Base-by-base conservation (phyloP, 2,113 vertebrate species). In the Actinemys pallida region DNA sequence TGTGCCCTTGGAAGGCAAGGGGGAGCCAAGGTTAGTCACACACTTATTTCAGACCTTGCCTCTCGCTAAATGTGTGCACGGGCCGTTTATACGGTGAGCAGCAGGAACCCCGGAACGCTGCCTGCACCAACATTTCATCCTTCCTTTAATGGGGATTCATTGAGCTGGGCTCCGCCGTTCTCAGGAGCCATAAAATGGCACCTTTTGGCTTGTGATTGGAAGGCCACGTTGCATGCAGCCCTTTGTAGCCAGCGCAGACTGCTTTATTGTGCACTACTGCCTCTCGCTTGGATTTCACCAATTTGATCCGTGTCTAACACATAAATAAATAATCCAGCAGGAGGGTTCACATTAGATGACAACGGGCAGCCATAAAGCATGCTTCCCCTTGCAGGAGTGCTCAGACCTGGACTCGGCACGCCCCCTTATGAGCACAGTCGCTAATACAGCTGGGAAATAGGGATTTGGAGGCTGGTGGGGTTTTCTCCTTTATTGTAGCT, bases 261-360 rank as follows among this genome's bases (percentile, higher is more conserved):
- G 94, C 94, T 97, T 97, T 97, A 95, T 96, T 97, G 97, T 93
- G 95, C 95, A 95, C 90, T 97, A 88, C 95, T 90, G 96, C 94
- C 92, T 97, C 95, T 93, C 86, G 45, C 92, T 87, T 5, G 8
- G 91, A 95, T 97, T 97, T 97, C 96, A 97, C 97, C 97, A 97
- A 94, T 97, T 95, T 96, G 95, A 96, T 97, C 96, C 96, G 89
- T 96, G 96, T 96, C 97, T 98, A 95, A 98, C 95, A 93, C 96
- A 96, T 97, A 97, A 97, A 97, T 98, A 97, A 98, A 98, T 98
- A 98, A 98, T 98, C 96, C 87, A 90, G 97, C 92, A 91, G 94
- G 94, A 97, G 84, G 76, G 95, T 91, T 95, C 95, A 91, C 10
- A 27, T 24, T 94, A 91, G 96, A 95, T 97, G 95, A 97, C 96